Evolutionary conservation across 2,888 invertebrate species (phyloP), one percentile per base, ranked within the genome.

Genomic region (Drosophila nr. medialis): DNA sequence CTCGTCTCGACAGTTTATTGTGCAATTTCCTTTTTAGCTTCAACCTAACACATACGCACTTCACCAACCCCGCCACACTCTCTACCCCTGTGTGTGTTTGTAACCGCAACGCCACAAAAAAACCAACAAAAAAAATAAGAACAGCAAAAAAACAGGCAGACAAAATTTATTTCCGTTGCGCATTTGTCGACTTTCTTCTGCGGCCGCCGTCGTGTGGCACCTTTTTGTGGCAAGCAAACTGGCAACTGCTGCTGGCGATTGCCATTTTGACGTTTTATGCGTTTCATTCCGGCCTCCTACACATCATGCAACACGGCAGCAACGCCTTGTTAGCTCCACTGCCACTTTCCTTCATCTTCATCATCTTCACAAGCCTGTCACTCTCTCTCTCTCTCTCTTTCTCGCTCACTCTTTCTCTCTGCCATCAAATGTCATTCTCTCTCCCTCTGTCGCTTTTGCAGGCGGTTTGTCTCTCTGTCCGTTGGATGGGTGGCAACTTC

Each of bases 1-100:
- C 76, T 86, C 81, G 90, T 86, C 87, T 89, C 86, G 73, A 83
- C 84, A 90, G 84, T 86, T 90, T 86, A 86, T 90, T 90, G 90
- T 90, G 89, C 86, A 90, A 86, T 86, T 86, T 88, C 88, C 83
- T 86, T 64, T 64, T 34, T 64, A 30, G 45, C 51, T 50, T 38
- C 29, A 32, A 40, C 40, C 42, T 32, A 30, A 53, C 54, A 55
- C 55, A 59, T 21, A 63, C 54, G 32, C 55, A 45, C 56, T 29
- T 38, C 18, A 24, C 15, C 56, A 15, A 11, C n/a, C 10, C 34
- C 40, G 3, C 15, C 13, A 18, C 2, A 15, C 15, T 4, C 29
- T 34, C 8, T 38, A 11, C 2, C 42, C 27, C 21, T 70, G 62
- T 63, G 30, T 34, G 30, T 34, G 38, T 45, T 34, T 13, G 34